These are phyloP conservation scores for Caenorhabditis tropicalis DNA, from an alignment of 1,140 invertebrate species.

Conservation along the genomic window DNA sequence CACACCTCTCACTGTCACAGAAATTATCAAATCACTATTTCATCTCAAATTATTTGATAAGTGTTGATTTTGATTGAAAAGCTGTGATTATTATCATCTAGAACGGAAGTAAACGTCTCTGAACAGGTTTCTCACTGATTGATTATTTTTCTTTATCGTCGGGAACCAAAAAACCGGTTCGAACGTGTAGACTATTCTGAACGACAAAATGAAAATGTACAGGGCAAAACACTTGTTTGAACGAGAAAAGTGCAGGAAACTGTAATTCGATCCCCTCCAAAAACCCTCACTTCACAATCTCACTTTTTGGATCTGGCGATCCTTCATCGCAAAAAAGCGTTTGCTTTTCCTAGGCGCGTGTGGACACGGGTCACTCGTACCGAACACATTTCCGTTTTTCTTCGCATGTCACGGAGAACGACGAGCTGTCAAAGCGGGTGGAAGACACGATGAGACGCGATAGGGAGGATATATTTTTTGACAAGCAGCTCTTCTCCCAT, in stretches of 20 bases:
- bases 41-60: not conserved
- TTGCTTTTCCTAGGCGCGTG: conserved; percentile 3
- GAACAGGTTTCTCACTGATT: conserved; percentile 25
- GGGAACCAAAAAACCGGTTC: not conserved
- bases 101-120: conserved; percentile 1
- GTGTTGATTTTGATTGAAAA: not conserved
- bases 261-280: conserved; percentile 23
- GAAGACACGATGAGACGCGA: conserved; percentile 29
- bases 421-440: conserved; percentile 28
- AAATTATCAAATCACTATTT: not conserved
- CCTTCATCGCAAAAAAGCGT: not conserved
- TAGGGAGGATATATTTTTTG: not conserved
- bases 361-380: conserved; percentile 40
- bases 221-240: not conserved
- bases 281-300: not conserved
- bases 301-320: not conserved
- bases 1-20: no score
- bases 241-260: conserved; percentile 19
- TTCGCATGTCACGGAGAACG: conserved; percentile 38
- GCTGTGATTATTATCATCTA: not conserved
- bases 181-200: not conserved
- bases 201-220: not conserved
- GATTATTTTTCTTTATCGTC: conserved; percentile 8
- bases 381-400: conserved; percentile 40
- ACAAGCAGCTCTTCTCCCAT: not conserved